Percentiles rank a stretch among this genome's conserved stretches.
These are phyloP conservation scores for Drosophila austrosaltans DNA, from an alignment of 2,888 invertebrate genomes.

Conservation along the genomic window DNA sequence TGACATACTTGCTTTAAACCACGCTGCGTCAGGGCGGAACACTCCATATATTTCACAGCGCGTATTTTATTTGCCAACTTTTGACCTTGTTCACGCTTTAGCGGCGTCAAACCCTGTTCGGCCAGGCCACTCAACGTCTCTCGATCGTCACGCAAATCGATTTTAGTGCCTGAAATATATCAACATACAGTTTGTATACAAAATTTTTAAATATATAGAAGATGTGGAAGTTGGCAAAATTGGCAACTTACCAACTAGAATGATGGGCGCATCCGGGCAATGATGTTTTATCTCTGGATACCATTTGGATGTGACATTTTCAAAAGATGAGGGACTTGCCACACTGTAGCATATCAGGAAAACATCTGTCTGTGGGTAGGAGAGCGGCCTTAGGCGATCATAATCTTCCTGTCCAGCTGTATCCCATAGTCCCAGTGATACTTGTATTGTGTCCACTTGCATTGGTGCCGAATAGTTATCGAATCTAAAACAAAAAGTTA, in stretches of 20 bases:
- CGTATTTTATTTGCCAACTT: slow-evolving; percentile 99
- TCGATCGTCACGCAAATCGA: slow-evolving; percentile 98
- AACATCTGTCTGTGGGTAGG: slow-evolving; percentile 99
- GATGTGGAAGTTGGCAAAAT: neutral
- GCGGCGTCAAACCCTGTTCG: slow-evolving; percentile 97
- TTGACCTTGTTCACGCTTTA: slow-evolving; percentile 98
- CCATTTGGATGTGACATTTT: slow-evolving; percentile 99
- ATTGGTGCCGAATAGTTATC: slow-evolving; percentile 99
- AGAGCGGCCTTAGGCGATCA: slow-evolving; percentile 96
- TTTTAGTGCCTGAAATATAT: slow-evolving; percentile 92
- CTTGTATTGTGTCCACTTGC: slow-evolving; percentile 98
- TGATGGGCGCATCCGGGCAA: slow-evolving; percentile 99
- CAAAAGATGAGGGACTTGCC: slow-evolving; percentile 99
- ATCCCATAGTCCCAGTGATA: slow-evolving; percentile 98
- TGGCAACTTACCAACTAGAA: slow-evolving; percentile 93
- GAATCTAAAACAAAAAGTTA: slow-evolving; percentile 86
- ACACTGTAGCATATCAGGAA: slow-evolving; percentile 99
- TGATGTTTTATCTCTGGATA: slow-evolving; percentile 99
- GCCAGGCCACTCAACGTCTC: slow-evolving; percentile 95
- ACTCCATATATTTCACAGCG: slow-evolving; percentile 99
- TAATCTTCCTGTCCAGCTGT: slow-evolving; percentile 98
- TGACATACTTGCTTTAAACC: slow-evolving; percentile 93
- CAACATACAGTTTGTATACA: neutral
- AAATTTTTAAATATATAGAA: neutral
- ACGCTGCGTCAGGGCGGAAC: slow-evolving; percentile 98